phyloP scores from a whole-genome alignment of 2,888 invertebrate genomes.

The Drosophila ustulata region DNA sequence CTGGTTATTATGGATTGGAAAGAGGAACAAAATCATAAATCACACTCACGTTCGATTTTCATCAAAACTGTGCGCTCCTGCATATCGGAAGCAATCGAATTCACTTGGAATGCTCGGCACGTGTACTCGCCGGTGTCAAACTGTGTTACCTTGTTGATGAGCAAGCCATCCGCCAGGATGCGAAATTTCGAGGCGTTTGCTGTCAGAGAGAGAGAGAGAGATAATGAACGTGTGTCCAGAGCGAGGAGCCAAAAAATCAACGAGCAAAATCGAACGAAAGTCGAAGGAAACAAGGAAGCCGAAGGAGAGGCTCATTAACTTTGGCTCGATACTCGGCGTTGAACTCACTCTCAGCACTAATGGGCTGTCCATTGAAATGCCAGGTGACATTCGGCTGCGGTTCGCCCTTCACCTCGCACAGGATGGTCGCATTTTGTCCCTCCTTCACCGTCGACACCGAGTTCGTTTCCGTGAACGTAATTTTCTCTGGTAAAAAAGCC shows the following conservation, averaged over 20 bases:
- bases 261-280: constrained; percentile 2
- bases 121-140: constrained; percentile 87
- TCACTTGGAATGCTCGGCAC: constrained; percentile 87
- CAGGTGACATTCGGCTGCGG: constrained; percentile 85
- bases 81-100: constrained; percentile 86
- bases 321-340: constrained; percentile 43
- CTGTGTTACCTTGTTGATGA: constrained; percentile 86
- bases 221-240: constrained; percentile 41
- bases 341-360: constrained; percentile 73
- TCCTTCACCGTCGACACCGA: constrained; percentile 86
- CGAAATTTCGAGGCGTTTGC: constrained; percentile 84
- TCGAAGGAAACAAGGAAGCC: constrained; percentile 2
- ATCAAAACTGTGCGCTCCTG: constrained; percentile 86
- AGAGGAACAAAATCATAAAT: constrained; percentile 64
- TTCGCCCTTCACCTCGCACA: constrained; percentile 85
- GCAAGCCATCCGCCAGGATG: constrained; percentile 86
- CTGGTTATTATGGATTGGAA: constrained; percentile 1
- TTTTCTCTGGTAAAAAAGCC: constrained; percentile 84
- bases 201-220: constrained; percentile 37
- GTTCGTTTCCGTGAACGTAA: constrained; percentile 87
- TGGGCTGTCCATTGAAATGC: constrained; percentile 85
- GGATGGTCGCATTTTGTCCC: constrained; percentile 85
- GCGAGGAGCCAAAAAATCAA: constrained; percentile 5
- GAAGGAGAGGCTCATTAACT: constrained; percentile 59
- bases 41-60: constrained; percentile 87